Base-by-base conservation (phyloP, 64 coral and sea anemone genomes). In the Stichodactyla helianthus region DNA sequence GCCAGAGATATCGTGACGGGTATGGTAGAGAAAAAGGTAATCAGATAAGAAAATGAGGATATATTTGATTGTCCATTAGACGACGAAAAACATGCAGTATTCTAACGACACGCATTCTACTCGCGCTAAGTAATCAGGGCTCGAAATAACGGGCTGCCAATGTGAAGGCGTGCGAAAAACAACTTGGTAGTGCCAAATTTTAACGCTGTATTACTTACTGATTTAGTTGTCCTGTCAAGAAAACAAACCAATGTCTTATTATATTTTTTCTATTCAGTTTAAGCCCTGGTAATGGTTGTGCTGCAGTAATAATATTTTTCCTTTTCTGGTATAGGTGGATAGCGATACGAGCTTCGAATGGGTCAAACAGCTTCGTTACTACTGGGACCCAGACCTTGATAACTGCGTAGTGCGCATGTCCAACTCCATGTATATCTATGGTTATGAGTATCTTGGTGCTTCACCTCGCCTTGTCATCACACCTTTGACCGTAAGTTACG, bases 351-450 rank as follows among this genome's bases (percentile, higher is more conserved):
- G 87, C 59, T 99, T 99, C 84, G 97, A 99, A 80, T 99, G 97
- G 97, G 93, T 99, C 7, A 99, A 99, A 79, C 97, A 99, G 65
- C 65, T 99, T 55, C 93, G 97, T 52, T 99, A 99, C 76, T 99
- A 99, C 64, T 99, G 97, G 97, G 97, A 99, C 77, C 97, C 93
- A 91, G 97, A 99, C 82, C 88, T 99, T 44, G 97, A 99, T 70
- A 99, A 99, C 82, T 99, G 97, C 58, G 97, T 99, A 18, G 97
- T 99, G 58, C 97, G 93, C 80, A 99, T 99, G 97, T 99, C 97
- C n/a, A 99, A 99, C 25, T 99, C 97, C 0, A 82, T 95, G 88
- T 99, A 99, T 64, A 93, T 94, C 55, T 99, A 99, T 88, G 97
- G 97, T 82, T 99, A 99, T 54, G 97, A 99, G 83, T 99, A 99